These are phyloP conservation scores for Tapirus terrestris DNA, from an alignment of 2,113 vertebrate species.

Conservation along the genomic window DNA sequence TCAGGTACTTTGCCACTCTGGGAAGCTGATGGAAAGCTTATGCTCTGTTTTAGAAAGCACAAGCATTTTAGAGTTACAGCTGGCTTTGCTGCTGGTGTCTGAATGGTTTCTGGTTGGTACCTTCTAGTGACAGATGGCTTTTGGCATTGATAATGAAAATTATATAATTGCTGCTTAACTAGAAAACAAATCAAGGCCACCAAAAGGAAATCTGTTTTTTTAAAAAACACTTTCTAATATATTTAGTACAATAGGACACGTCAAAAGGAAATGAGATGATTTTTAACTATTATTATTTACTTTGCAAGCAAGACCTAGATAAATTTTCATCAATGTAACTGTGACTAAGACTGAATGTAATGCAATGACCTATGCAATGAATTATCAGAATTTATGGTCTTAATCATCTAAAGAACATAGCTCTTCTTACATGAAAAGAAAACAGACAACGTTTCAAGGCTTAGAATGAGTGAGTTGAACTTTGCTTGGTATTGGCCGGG, in stretches of 20 bases:
- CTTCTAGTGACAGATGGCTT: constrained; percentile 80
- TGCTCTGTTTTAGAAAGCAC: constrained; percentile 77
- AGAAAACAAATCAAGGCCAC: constrained; percentile 69
- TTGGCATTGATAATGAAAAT: constrained; percentile 78
- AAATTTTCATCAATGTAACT: background rate
- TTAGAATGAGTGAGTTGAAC: constrained; percentile 81
- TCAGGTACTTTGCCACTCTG: constrained; percentile 68
- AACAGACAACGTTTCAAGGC: constrained; percentile 77
- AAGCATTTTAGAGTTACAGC: constrained; percentile 71
- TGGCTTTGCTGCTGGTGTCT: constrained; percentile 72
- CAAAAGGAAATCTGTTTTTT: constrained; percentile 56
- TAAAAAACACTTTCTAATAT: constrained; percentile 5
- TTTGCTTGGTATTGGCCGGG: constrained; percentile 81
- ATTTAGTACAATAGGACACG: constrained; percentile 35
- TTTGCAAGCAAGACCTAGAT: constrained; percentile 36
- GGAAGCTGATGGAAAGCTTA: constrained; percentile 76
- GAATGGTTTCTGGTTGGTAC: constrained; percentile 72
- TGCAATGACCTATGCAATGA: background rate
- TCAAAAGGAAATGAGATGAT: constrained; percentile 49
- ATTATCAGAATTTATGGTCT: constrained; percentile 77
- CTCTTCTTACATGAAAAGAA: constrained; percentile 77
- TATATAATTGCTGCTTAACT: constrained; percentile 62
- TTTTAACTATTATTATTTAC: constrained; percentile 48
- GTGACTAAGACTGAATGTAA: background rate
- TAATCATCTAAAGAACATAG: constrained; percentile 79